Base-by-base conservation (phyloP, 2,797 vertebrate genomes). In the Rhabdomys pumilio region DNA sequence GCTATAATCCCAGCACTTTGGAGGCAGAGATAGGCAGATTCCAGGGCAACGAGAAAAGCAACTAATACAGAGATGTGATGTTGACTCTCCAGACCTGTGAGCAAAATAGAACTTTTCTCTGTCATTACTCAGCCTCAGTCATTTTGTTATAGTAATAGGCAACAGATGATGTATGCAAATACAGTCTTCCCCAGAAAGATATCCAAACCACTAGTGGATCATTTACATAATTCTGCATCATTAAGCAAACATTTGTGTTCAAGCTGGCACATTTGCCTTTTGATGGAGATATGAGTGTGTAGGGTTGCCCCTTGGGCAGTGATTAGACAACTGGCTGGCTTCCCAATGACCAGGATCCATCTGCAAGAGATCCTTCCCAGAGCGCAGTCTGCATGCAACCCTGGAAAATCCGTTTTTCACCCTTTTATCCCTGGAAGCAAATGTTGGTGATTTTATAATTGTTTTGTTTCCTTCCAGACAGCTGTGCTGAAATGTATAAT, bases 181-280 rank as follows among this genome's bases (percentile, higher is more conserved):
- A n/a, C 0, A 29, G 8, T 67, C 94, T 75, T 93, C 61, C 80
- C 22, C 26, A 93, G 81, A 92, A 89, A 90, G 89, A 67, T 11
- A 69, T 72, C 44, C 34, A 84, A 86, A 9, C 31, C 44, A 47
- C 50, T 81, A 24, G 55, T 87, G 61, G 31, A n/a, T 83, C 20
- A 81, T 96, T 92, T 95, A 53, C 47, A 82, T 96, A 88, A 91
- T 85, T 95, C 89, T 85, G n/a, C 38, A 90, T 92, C 73, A 76
- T 96, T 90, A 88, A 77, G 57, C 29, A 89, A 91, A 77, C 76
- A 61, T 61, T 95, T 85, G 44, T 88, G 34, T 88, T 94, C 81
- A 57, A 94, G 53, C 41, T 67, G 77, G 38, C 83, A 85, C 57
- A 67, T 95, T 88, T 92, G 72, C 81, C 63, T 93, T 89, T 96